Evolutionary conservation across 2,113 vertebrate genomes (phyloP).

Genomic region (Halcyon senegalensis): DNA sequence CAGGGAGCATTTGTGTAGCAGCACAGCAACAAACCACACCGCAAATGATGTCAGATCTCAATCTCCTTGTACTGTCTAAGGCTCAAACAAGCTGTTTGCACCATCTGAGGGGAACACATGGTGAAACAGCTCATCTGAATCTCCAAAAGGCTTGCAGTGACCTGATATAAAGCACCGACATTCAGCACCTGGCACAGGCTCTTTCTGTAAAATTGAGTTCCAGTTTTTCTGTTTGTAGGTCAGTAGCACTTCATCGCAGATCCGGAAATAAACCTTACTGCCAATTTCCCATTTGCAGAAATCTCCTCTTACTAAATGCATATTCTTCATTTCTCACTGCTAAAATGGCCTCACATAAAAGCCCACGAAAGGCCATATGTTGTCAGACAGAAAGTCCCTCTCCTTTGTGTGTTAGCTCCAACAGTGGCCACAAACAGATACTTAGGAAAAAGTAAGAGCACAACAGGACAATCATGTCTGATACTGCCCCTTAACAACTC

Average conservation of each 20-base stretch:
- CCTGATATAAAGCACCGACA: neutral
- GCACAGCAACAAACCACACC: neutral
- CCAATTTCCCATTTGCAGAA: neutral
- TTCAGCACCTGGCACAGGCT: conserved; percentile 20
- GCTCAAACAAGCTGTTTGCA: conserved; percentile 26
- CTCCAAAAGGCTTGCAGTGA: conserved; percentile 1
- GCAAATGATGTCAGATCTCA: neutral
- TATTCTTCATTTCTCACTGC: neutral
- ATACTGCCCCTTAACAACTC: neutral
- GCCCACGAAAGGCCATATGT: neutral
- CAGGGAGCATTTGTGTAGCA: neutral
- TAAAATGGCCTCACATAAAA: neutral
- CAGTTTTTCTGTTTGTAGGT: conserved; percentile 50
- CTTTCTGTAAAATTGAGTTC: neutral
- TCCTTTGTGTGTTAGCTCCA: neutral
- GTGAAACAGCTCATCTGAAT: conserved; percentile 19
- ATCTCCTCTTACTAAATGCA: neutral
- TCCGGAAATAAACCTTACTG: conserved; percentile 3
- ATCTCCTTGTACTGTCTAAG: neutral
- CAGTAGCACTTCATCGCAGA: conserved; percentile 39
- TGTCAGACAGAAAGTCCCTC: neutral
- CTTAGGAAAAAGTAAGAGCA: neutral
- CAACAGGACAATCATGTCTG: neutral
- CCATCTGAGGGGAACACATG: conserved; percentile 43
- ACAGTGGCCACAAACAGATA: neutral